Base-by-base conservation (phyloP, 2,888 invertebrate species). In the Strigamia maritima region DNA sequence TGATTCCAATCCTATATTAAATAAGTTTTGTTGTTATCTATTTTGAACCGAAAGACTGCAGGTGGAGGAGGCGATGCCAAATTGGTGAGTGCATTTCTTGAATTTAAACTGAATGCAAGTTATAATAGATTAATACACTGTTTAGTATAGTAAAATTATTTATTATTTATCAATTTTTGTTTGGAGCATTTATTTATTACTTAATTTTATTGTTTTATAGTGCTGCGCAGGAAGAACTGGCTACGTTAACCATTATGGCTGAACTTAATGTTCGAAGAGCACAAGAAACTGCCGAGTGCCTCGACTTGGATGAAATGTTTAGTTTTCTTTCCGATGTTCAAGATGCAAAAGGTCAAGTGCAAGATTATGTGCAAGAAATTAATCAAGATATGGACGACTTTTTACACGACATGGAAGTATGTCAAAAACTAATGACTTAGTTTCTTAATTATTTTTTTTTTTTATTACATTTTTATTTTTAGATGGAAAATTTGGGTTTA, bases 231-330 rank as follows among this genome's bases (percentile, higher is more conserved):
- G 81, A 83, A 79, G 84, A 84, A 79, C 90, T 92, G 76, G 90
- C 90, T 1, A 91, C 90, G 0, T 85, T 92, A n/a, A 89, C 91
- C 1, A 90, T 92, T 83, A 91, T 92, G 89, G 91, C 92, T 0
- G 91, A 92, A 83, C 86, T 92, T 75, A 92, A 91, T 84, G 89
- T 90, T 0, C 90, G 90, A 81, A 86, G 91, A 82, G 87, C 87
- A 19, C 82, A 82, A 54, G 82, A 82, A 78, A 78, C 82, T 16
- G 81, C 83, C 16, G 83, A 83, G 77, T 83, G 83, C 22, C 93
- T 95, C 0, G 94, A 95, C 85, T 87, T 95, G 83, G 95, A 95
- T 86, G 94, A 94, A 86, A 87, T 95, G 83, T 95, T 95, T 87
- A 94, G 94, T 80, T 95, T 95, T 87, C 88, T 95, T 26, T 93